These are phyloP conservation scores for human DNA, from an alignment of 2,113 vertebrate genomes.

Conservation along the genomic window GRCh38 chrX:106731001-106731500, in stretches of 20 bases:
- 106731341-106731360: neutral
- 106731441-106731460: neutral
- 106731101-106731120: neutral
- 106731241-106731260: slow-evolving; percentile 21
- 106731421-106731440: neutral
- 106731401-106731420: neutral
- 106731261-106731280: neutral
- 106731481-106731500: neutral
- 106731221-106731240: slow-evolving; percentile 1
- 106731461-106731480: neutral
- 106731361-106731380: slow-evolving; percentile 31
- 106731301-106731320: slow-evolving; percentile 7
- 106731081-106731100: neutral
- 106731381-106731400: slow-evolving; percentile 10
- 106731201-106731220: slow-evolving; percentile 15
- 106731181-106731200: slow-evolving; percentile 38
- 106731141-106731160: slow-evolving; percentile 56
- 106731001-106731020: slow-evolving; percentile 31
- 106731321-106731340: slow-evolving; percentile 43
- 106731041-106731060: slow-evolving; percentile 6
- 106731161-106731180: slow-evolving; percentile 34
- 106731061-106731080: slow-evolving; percentile 51
- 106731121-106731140: slow-evolving; percentile 35
- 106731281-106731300: slow-evolving; percentile 10
- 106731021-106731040: neutral